Evolutionary conservation across 2,113 vertebrate genomes (phyloP), one percentile per base, ranked within the genome.

Genomic region (Oncorhynchus nerka): DNA sequence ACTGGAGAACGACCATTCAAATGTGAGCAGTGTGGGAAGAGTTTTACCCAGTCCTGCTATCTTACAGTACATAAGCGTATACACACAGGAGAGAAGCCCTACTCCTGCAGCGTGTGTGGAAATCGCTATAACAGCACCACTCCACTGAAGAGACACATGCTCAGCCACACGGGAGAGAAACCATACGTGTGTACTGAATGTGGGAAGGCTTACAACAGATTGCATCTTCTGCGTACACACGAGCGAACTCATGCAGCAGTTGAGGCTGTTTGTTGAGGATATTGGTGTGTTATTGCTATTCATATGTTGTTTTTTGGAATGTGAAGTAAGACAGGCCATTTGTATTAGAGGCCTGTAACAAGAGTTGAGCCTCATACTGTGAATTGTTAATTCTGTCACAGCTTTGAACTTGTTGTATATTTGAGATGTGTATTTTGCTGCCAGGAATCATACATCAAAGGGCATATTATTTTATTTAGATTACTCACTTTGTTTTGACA

Each of bases 1-100:
- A 93, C 92, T 0, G 93, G 92, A 0, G 93, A 94, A 83, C 93
- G 93, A 68, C 94, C 93, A 0, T 93, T 93, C 0, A 82, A 88
- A 4, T 94, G 94, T 68, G 67, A 84, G 0, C 71, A 32, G 12
- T 84, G 83, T 39, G 75, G 51, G 6, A 84, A 81, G 62, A 81
- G 32, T 28, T 81, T 84, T 30, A 81, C 75, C 3, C 80, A 82
- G 68, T 68, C 79, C 0, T 81, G 76, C 5, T 79, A 78, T 22
- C 24, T 81, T 20, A 81, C 68, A 1, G 75, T 73, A 57, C 83
- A 84, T 71, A 67, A 73, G 73, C 55, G 80, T 5, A 84, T 71
- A 5, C 80, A 84, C 65, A 84, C 83, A 8, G 83, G 79, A 22
- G 83, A 84, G 68, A 70, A 79, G 5, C 83, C 83, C 3, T 84